Evolutionary conservation across 2,113 vertebrate species (phyloP), one percentile per base, ranked within the genome.

Genomic region (Forbesichthys agassizii): DNA sequence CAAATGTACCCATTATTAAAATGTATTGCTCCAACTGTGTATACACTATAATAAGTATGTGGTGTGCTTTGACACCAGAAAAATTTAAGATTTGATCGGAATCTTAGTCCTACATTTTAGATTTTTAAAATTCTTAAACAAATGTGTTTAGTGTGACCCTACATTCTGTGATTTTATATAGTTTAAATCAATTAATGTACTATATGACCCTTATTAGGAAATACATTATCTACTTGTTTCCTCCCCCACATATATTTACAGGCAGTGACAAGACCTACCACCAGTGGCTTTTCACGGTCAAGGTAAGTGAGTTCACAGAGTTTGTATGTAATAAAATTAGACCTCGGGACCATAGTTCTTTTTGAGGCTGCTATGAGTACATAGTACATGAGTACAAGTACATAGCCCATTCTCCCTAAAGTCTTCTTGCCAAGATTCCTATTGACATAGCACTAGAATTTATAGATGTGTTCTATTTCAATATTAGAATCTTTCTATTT

Each of bases 231-330:
- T 46, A 52, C 4, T n/a, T 61, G 3, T 13, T 61, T 10, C 27
- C 16, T 85, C 75, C 66, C 36, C 36, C 36, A 42, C 36, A 7
- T 8, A 42, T 8, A 42, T 8, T 6, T 11, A 53, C 82, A 99
- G 98, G 95, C 33, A 99, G 96, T 1, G 96, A 98, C 91, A 99
- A 94, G 71, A 91, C 94, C 18, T 99, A 99, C 87, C 95, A 96
- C 78, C 98, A 98, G 85, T 99, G 98, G 98, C 94, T 99, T 57
- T 94, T 95, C 68, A 98, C 96, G 9, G 96, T 99, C 48, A 95
- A 98, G 96, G 98, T 99, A 89, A 95, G 95, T 18, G 6, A 13
- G 7, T 51, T 4, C 33, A 13, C 33, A 13, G 33, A 3, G 1
- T 33, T 8, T 54, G 36, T 5, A 42, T 42, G 36, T 42, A 42